These are phyloP conservation scores for Epinephelus coioides DNA, from an alignment of 2,797 vertebrate genomes.

Conservation along the genomic window DNA sequence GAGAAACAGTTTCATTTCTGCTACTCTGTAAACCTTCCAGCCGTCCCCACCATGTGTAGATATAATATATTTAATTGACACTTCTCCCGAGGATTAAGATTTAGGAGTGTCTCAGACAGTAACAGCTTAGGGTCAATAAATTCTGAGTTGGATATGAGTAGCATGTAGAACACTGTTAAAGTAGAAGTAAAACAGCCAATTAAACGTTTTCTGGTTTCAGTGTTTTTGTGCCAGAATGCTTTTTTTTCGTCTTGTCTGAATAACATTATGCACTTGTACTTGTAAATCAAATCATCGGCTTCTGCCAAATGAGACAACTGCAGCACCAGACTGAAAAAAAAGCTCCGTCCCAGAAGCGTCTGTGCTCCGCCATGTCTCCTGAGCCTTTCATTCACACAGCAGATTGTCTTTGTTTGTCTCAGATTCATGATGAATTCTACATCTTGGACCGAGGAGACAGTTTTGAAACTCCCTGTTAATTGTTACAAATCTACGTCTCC, in stretches of 20 bases:
- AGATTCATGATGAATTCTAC: constrained; percentile 62
- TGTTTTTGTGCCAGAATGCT: constrained; percentile 42
- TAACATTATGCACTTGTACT: constrained; percentile 47
- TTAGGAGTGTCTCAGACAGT: constrained; percentile 25
- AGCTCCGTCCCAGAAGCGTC: constrained; percentile 52
- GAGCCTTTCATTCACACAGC: constrained; percentile 74
- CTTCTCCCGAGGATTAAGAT: constrained; percentile 26
- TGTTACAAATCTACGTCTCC: constrained; percentile 54
- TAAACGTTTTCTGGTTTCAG: constrained; percentile 34
- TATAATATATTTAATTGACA: constrained; percentile 15
- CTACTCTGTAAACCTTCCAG: not conserved
- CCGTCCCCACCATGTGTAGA: not conserved
- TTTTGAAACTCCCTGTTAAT: constrained; percentile 56
- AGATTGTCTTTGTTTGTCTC: constrained; percentile 71
- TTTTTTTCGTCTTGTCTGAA: not conserved
- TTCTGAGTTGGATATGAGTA: not conserved
- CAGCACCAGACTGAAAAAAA: constrained; percentile 63
- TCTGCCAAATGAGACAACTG: constrained; percentile 75
- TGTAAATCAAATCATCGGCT: constrained; percentile 72
- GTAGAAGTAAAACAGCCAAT: constrained; percentile 39
- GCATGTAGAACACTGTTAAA: constrained; percentile 20
- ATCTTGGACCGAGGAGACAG: constrained; percentile 51
- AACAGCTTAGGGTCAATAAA: constrained; percentile 14
- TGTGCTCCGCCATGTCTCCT: constrained; percentile 52
- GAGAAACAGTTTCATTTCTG: not conserved